Evolutionary conservation across 2,888 invertebrate genomes (phyloP), one percentile per base, ranked within the genome.

Genomic region (Antitype chi): DNA sequence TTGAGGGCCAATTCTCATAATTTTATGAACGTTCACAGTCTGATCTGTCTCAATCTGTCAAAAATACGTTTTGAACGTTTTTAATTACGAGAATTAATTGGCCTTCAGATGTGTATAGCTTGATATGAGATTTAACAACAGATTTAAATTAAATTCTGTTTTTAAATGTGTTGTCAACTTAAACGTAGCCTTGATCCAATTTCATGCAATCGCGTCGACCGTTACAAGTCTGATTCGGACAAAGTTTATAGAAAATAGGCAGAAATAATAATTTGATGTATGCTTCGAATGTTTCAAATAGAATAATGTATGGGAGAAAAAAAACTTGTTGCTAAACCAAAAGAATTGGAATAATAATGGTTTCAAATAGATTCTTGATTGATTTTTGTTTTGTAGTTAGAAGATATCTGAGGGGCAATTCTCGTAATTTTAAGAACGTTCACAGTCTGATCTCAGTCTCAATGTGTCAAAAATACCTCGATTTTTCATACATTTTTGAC

Each of bases 191-290:
- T 68, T 32, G 32, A 15, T n/a, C n/a, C 17, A 38, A 11, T 20
- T 38, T 28, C 20, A 20, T 2, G 23, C 17, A 17, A 52, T 53
- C 43, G 76, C 63, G 52, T 53, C 25, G 17, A 63, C 8, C 13
- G 64, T 64, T 63, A 64, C 64, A 77, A 77, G 53, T 77, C 25
- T 64, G 77, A 76, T 76, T 72, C 64, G 1, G 25, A 75, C 0
- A 75, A 63, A 55, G 25, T 49, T 76, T 47, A 8, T 74, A 25
- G 43, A 52, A 43, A 74, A 47, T 71, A 47, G 4, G 28, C 15
- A 47, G 25, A 57, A 32, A 57, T 32, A 73, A 57, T 32, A 47
- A 32, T 63, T 47, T 63, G 17, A 60, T 52, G n/a, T 28, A 43
- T 38, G 32, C 49, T 49, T 57, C 17, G 25, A 11, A 25, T 32